Percentiles rank a stretch among this genome's conserved stretches.
Conservation (phyloP, 2,113 vertebrate genomes). For the Panthera leo region DNA sequence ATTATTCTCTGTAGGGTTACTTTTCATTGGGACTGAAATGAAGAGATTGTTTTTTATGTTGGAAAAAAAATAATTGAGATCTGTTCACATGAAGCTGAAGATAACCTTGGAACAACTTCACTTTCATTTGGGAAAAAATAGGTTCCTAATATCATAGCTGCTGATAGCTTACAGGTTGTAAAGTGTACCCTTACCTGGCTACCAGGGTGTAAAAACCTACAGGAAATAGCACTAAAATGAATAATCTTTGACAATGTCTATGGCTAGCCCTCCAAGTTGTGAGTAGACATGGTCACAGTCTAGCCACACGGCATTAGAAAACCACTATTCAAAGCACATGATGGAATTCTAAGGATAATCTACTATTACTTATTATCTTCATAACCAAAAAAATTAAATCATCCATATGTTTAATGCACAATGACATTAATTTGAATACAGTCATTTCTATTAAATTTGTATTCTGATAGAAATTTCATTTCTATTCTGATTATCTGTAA, state of each 20-base stretch:
- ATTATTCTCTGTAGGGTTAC: neutral
- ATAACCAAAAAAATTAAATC: neutral
- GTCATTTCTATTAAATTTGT: neutral
- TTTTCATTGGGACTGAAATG: neutral
- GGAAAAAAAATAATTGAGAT: conserved; percentile 18
- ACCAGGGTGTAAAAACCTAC: neutral
- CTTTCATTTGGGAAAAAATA: neutral
- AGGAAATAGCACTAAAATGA: neutral
- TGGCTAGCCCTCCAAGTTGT: neutral
- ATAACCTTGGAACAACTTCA: neutral
- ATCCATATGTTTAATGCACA: neutral
- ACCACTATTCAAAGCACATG: neutral
- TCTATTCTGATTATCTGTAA: neutral
- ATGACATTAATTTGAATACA: neutral
- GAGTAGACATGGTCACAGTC: neutral
- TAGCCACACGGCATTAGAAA: neutral
- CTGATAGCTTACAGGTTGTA: neutral
- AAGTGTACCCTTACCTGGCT: neutral
- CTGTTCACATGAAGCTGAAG: neutral
- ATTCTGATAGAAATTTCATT: no score
- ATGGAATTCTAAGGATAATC: neutral
- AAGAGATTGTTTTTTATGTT: neutral
- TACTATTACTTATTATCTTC: neutral
- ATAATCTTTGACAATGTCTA: neutral
- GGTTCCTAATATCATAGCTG: neutral